phyloP scores from a whole-genome alignment of 2,888 invertebrate genomes.

The Aphodius sticticus region DNA sequence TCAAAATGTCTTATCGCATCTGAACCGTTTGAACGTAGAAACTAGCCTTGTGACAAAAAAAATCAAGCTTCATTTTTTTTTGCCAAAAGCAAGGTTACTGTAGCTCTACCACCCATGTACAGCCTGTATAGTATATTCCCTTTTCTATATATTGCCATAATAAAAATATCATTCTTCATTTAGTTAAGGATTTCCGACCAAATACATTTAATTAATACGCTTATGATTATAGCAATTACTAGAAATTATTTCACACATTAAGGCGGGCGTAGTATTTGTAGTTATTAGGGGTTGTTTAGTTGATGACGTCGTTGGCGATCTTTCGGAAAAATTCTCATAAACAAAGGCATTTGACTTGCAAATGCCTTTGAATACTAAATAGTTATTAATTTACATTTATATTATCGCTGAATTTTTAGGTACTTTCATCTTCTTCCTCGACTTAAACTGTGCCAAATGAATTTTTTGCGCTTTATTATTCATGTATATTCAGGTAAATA shows the following conservation, averaged over 20 bases:
- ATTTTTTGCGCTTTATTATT: background rate
- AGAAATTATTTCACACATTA: background rate
- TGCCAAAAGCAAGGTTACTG: too few species aligned
- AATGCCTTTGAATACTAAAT: conserved; percentile 43
- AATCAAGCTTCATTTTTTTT: too few species aligned
- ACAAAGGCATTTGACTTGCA: conserved; percentile 41
- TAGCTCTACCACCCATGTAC: too few species aligned
- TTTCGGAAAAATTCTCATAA: conserved; percentile 27
- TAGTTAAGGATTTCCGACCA: too few species aligned
- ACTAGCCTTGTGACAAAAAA: too few species aligned
- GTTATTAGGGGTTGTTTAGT: background rate
- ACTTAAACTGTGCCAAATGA: background rate
- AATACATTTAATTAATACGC: too few species aligned
- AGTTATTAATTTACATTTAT: conserved; percentile 40
- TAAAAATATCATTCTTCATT: too few species aligned
- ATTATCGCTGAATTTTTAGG: conserved; percentile 37
- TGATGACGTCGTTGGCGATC: background rate
- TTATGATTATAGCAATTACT: background rate
- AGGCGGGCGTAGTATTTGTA: background rate
- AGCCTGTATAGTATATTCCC: too few species aligned
- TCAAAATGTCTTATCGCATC: too few species aligned
- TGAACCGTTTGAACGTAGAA: too few species aligned
- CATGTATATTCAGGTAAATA: background rate
- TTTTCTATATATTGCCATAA: too few species aligned
- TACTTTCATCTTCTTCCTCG: conserved; percentile 23